Conservation (phyloP, 2,113 vertebrate genomes). For the Chitala chitala region DNA sequence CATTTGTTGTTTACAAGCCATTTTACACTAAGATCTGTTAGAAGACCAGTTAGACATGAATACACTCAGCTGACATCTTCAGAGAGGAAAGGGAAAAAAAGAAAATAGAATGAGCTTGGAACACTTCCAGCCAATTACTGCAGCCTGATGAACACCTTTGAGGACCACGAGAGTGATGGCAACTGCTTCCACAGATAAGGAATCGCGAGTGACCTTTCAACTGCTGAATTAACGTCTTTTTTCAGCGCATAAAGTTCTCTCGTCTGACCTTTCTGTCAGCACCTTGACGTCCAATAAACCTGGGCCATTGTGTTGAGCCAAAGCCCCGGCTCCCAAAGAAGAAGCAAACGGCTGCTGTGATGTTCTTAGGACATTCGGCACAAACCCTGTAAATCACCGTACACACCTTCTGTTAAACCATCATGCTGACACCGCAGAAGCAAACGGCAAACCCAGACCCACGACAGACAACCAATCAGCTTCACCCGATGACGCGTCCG, state of each 20-base stretch:
- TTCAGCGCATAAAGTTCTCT: conserved; percentile 31
- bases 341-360: not conserved
- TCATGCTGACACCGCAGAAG: not conserved
- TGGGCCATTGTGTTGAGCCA: not conserved
- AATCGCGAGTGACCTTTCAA: conserved; percentile 60
- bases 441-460: not conserved
- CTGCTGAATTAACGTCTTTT: conserved; percentile 40
- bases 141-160: conserved; percentile 63
- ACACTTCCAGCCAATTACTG: conserved; percentile 66
- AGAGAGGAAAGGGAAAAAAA: conserved; percentile 53
- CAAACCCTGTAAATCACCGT: not conserved
- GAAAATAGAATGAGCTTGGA: conserved; percentile 34
- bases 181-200: conserved; percentile 63
- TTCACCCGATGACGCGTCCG: not conserved
- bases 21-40: conserved; percentile 40
- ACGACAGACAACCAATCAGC: not conserved
- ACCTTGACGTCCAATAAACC: conserved; percentile 40
- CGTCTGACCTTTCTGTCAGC: conserved; percentile 61
- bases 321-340: not conserved
- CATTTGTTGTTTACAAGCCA: conserved; percentile 54
- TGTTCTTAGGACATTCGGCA: not conserved
- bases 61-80: conserved; percentile 60
- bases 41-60: not conserved
- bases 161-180: conserved; percentile 71
- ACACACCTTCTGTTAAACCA: not conserved